Conservation (phyloP, 2,888 invertebrate species). For the Autographa gamma region DNA sequence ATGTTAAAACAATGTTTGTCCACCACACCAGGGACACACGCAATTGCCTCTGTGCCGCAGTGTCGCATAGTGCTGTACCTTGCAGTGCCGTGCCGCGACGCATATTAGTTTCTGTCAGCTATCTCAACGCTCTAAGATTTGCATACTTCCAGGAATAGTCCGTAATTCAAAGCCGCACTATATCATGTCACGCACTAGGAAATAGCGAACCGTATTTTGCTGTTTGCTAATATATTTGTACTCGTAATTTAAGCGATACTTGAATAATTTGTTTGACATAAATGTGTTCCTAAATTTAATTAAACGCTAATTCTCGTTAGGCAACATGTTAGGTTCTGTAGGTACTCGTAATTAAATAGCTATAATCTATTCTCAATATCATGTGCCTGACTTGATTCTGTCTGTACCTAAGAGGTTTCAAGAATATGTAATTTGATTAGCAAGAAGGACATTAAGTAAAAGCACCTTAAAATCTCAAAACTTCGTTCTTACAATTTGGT, state of each 20-base stretch:
- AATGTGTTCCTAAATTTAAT: slow-evolving; percentile 4
- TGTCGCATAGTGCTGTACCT: not conserved
- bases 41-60: slow-evolving; percentile 12
- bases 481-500: too few species aligned
- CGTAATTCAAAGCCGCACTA: slow-evolving; percentile 58
- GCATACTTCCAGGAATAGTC: slow-evolving; percentile 53
- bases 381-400: not conserved
- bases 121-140: slow-evolving; percentile 47
- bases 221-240: slow-evolving; percentile 30
- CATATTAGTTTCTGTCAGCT: slow-evolving; percentile 49
- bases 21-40: not conserved
- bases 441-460: not conserved
- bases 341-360: not conserved
- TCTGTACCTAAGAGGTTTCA: not conserved
- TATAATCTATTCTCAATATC: not conserved
- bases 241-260: slow-evolving; percentile 28
- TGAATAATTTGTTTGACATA: slow-evolving; percentile 23
- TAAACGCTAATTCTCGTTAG: not conserved
- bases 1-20: slow-evolving; percentile 11
- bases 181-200: slow-evolving; percentile 52
- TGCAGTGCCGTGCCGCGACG: slow-evolving; percentile 9
- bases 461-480: too few species aligned
- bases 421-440: not conserved
- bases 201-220: slow-evolving; percentile 48
- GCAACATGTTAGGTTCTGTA: not conserved